Base-by-base conservation (phyloP, 2,113 vertebrate species). In the Chiloscyllium plagiosum region DNA sequence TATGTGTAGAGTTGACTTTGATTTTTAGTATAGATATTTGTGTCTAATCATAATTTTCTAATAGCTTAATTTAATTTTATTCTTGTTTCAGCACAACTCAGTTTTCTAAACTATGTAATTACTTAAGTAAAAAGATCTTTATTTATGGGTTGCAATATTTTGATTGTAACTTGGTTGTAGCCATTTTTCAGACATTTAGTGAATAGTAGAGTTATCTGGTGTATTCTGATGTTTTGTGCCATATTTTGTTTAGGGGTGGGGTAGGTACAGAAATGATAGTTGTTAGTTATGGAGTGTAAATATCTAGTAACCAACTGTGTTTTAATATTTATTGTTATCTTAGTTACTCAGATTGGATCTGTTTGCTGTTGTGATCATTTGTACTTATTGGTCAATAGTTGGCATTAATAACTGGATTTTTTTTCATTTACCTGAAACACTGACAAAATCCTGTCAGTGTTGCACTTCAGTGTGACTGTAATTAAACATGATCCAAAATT, bases 301-400 rank as follows among this genome's bases (percentile, higher is more conserved):
- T 90, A 61, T 61, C 50, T 61, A n/a, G 65, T 66, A 6, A 66
- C 61, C 20, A 66, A 1, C 37, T 66, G 26, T 92, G 87, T 17
- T 33, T 92, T 65, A 61, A 61, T 61, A 12, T 37, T 94, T 22
- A 42, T 47, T 94, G 93, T 94, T 69, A 42, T 1, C 19, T 42
- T 70, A 7, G 22, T 5, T 95, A 22, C 37, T 52, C 94, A 50
- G 42, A 68, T 95, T 95, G 22, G 37, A 95, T 50, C 26, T 72
- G 69, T 70, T 66, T 72, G 68, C 19, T 24, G 66, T 94, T 94
- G n/a, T 68, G 61, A 5, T 94, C 93, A 42, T 94, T 94, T 70
- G 66, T 94, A 94, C 22, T 90, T 90, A 89, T 92, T 93, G 47
- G 42, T 95, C 42, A 95, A 29, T 95, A 4, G 42, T 70, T 76